phyloP scores from a whole-genome alignment of 2,113 vertebrate genomes.

The Microtus oregoni region DNA sequence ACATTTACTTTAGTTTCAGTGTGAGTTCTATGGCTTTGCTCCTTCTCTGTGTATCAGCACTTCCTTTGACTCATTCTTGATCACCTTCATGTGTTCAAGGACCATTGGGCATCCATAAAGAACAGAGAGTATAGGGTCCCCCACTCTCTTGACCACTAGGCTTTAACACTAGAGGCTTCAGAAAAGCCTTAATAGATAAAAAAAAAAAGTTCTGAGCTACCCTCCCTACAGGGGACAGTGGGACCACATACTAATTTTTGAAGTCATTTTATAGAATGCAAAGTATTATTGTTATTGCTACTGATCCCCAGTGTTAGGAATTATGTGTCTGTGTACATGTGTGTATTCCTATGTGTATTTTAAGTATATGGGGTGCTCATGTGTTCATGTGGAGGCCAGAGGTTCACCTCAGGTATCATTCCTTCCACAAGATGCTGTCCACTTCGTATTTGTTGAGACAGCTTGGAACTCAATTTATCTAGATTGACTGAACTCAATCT shows the following conservation, averaged over 20 bases:
- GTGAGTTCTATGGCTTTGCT: neutral
- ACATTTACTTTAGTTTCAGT: neutral
- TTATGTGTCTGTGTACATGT: neutral
- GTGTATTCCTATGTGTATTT: neutral
- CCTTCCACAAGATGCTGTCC: neutral
- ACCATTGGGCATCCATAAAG: no score
- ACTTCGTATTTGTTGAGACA: neutral
- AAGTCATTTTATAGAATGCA: neutral
- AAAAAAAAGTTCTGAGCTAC: neutral
- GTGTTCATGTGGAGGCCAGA: neutral
- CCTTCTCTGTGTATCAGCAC: neutral
- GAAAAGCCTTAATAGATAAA: neutral
- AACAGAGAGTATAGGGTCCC: no score
- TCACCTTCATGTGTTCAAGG: neutral
- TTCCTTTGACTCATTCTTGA: neutral
- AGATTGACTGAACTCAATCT: neutral
- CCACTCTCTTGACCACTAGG: accelerated
- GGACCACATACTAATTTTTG: neutral
- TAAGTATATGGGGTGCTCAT: neutral
- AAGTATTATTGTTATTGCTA: neutral
- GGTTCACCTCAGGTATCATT: neutral
- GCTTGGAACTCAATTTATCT: neutral
- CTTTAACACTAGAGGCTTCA: neutral
- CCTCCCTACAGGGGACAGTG: neutral
- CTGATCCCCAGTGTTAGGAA: neutral